phyloP scores from a whole-genome alignment of 2,888 invertebrate species.

The Mythimna ferrago region DNA sequence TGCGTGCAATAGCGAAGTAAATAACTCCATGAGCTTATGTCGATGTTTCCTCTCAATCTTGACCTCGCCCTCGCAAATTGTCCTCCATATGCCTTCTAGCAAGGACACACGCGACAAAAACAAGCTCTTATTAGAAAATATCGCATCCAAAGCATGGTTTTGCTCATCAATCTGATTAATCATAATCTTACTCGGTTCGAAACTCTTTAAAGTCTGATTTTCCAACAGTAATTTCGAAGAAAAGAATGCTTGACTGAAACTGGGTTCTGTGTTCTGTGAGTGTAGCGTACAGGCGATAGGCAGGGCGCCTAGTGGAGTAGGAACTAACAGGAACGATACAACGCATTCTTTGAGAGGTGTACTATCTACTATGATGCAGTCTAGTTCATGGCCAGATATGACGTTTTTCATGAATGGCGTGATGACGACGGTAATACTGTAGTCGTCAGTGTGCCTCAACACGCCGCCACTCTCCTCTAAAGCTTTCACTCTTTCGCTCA shows the following conservation, averaged over 20 bases:
- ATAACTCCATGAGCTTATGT: conserved; percentile 45
- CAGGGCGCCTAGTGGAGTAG: conserved; percentile 67
- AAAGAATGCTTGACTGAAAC: conserved; percentile 64
- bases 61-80: conserved; percentile 44
- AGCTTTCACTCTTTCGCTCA: conserved; percentile 37
- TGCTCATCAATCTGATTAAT: conserved; percentile 60
- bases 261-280: conserved; percentile 51
- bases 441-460: conserved; percentile 31
- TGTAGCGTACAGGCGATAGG: conserved; percentile 70
- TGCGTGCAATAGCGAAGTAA: conserved; percentile 37
- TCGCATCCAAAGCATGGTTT: conserved; percentile 52
- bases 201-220: conserved; percentile 48
- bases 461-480: conserved; percentile 50
- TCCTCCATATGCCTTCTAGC: conserved; percentile 49
- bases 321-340: conserved; percentile 65
- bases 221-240: conserved; percentile 63
- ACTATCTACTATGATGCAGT: conserved; percentile 67
- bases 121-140: conserved; percentile 58
- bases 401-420: conserved; percentile 71
- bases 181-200: conserved; percentile 66
- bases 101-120: conserved; percentile 40
- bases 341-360: conserved; percentile 51
- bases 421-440: conserved; percentile 61
- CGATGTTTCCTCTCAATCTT: conserved; percentile 30
- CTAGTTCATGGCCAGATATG: conserved; percentile 52